A percentile compares a stretch with the other conserved stretches of the same genome.
These are phyloP conservation scores for Microhierax caerulescens DNA, from an alignment of 2,797 vertebrate species.

Conservation along the genomic window DNA sequence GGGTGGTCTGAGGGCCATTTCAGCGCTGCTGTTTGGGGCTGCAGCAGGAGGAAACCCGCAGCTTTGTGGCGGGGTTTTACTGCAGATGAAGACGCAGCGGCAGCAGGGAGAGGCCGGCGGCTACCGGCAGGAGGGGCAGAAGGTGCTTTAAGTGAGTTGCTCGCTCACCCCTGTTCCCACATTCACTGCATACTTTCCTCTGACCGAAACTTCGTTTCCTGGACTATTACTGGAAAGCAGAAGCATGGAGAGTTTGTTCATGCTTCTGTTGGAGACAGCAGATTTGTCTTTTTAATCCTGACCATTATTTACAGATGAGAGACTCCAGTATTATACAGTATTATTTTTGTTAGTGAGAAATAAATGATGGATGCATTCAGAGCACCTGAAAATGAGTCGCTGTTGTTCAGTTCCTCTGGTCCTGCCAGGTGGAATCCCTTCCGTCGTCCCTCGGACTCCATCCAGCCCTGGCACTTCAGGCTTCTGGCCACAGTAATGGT, in stretches of 20 bases:
- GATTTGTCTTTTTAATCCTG: neutral
- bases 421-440: constrained; percentile 78
- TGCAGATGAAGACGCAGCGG: neutral
- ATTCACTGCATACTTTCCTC: neutral
- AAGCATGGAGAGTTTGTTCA: neutral
- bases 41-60: neutral
- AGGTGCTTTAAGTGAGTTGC: neutral
- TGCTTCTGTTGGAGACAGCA: neutral
- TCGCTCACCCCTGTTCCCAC: neutral
- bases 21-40: neutral
- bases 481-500: constrained; percentile 87
- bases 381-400: constrained; percentile 76
- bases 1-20: neutral
- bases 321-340: neutral
- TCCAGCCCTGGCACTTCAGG: constrained; percentile 89
- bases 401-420: neutral
- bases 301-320: neutral
- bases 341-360: neutral
- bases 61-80: neutral
- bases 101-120: neutral
- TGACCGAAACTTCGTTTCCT: neutral
- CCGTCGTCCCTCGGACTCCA: constrained; percentile 70
- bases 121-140: neutral
- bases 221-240: neutral
- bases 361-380: constrained; percentile 73